Evolutionary conservation across 2,888 invertebrate species (phyloP), one percentile per base, ranked within the genome.

Genomic region (Andricus quercusramuli): DNA sequence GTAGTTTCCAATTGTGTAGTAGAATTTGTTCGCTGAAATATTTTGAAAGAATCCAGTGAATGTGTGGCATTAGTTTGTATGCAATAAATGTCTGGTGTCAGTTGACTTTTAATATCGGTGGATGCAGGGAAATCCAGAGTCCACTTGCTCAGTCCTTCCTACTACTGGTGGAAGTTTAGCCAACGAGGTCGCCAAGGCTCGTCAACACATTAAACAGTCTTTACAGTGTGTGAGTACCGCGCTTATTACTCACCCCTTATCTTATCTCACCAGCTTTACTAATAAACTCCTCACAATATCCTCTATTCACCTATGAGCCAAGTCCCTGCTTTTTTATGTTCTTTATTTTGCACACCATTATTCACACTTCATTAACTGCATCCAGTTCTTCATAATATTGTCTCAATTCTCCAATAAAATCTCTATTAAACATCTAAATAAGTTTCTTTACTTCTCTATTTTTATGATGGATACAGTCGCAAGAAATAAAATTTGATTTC

Each of bases 141-240:
- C 89, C 85, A 83, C 86, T 89, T 88, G 88, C 83, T 86, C 90
- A 85, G 86, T 88, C 85, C 85, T 87, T 85, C 85, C 89, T 86
- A 88, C 88, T 86, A 87, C 51, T 74, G 74, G 87, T 89, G 91
- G 92, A 90, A 91, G 90, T 90, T 95, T 97, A 94, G 96, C 96
- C 91, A 95, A 95, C 93, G 97, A 97, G 95, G 96, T 97, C 92
- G 97, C 96, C 91, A 97, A 96, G 94, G 97, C 97, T 93, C 95
- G 97, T 92, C 96, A 97, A 94, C 96, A 97, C 93, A 96, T 97
- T 94, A 96, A 93, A 93, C 92, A 93, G 88, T 93, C 93, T 89
- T 93, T 94, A 90, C 93, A 93, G 91, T 93, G 93, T 93, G 94
- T 93, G 93, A 94, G 93, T 93, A 93, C 89, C 87, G 88, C 85